Evolutionary conservation across 2,113 vertebrate species (phyloP).

Genomic region (Oreochromis niloticus): DNA sequence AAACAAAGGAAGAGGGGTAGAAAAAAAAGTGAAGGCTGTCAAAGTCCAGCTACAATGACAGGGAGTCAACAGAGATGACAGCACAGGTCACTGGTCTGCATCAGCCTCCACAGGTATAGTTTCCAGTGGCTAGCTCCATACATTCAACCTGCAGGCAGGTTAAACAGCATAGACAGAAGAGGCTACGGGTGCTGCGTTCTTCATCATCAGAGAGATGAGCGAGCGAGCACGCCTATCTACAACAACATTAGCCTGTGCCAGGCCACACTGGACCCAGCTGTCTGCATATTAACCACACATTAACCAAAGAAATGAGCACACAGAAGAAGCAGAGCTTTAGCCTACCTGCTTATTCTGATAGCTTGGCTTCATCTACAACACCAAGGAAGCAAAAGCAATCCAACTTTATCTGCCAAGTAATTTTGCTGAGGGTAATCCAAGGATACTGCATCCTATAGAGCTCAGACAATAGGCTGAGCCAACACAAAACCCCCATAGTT

Average conservation of each 20-base stretch:
- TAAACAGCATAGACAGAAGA: not conserved
- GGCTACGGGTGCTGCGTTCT: not conserved
- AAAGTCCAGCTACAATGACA: not conserved
- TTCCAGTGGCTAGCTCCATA: slow-evolving; percentile 1
- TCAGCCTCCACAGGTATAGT: slow-evolving; percentile 9
- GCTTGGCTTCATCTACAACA: not conserved
- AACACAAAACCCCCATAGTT: slow-evolving; percentile 43
- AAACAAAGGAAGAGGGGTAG: not conserved
- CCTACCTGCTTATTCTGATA: not conserved
- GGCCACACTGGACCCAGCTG: not conserved
- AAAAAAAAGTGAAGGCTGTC: not conserved
- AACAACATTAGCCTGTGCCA: not conserved
- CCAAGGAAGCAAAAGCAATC: slow-evolving; percentile 9
- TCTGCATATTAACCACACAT: slow-evolving; percentile 12
- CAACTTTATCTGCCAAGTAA: slow-evolving; percentile 30
- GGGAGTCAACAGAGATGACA: not conserved
- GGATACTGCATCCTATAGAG: slow-evolving; percentile 50
- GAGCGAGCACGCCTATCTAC: not conserved
- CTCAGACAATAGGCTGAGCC: slow-evolving; percentile 44
- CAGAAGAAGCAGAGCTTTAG: not conserved
- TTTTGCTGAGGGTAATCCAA: slow-evolving; percentile 42
- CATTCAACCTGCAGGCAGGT: not conserved
- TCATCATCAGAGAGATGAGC: not conserved
- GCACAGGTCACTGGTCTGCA: not conserved
- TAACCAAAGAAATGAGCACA: not conserved